Conservation (phyloP, 2,888 invertebrate species). For the Drosophila ustulata region DNA sequence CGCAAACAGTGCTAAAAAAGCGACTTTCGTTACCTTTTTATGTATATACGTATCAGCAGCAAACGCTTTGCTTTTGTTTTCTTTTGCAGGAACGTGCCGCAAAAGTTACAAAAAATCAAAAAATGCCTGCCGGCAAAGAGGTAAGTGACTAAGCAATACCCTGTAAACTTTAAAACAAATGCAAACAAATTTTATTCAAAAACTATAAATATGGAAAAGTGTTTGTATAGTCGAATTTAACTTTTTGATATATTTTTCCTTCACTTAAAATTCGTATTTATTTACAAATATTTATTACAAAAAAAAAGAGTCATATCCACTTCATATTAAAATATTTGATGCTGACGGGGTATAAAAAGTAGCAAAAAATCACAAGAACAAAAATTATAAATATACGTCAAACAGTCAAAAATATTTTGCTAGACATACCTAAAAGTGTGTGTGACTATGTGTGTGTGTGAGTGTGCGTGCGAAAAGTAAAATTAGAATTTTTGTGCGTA, state of each 20-base stretch:
- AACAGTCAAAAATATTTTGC: conserved; percentile 49
- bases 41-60: conserved; percentile 14
- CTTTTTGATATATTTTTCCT: background rate
- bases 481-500: conserved; percentile 80
- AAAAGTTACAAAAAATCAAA: conserved; percentile 24
- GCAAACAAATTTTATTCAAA: too few species aligned
- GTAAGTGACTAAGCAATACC: conserved; percentile 4
- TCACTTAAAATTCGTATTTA: too few species aligned
- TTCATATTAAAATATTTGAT: background rate
- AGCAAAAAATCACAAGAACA: conserved; percentile 45
- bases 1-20: conserved; percentile 46
- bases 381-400: conserved; percentile 57
- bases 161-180: background rate
- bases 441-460: conserved; percentile 26
- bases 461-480: conserved; percentile 73
- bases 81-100: conserved; percentile 57
- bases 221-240: background rate
- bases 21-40: conserved; percentile 57
- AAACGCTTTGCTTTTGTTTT: conserved; percentile 54
- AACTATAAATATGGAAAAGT: too few species aligned
- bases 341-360: conserved; percentile 19
- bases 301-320: background rate
- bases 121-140: background rate
- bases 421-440: conserved; percentile 36
- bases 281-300: too few species aligned